Percentiles rank a stretch among this genome's conserved stretches.
Conservation (phyloP, 1,140 invertebrate species). For the Drosophila setifemur region DNA sequence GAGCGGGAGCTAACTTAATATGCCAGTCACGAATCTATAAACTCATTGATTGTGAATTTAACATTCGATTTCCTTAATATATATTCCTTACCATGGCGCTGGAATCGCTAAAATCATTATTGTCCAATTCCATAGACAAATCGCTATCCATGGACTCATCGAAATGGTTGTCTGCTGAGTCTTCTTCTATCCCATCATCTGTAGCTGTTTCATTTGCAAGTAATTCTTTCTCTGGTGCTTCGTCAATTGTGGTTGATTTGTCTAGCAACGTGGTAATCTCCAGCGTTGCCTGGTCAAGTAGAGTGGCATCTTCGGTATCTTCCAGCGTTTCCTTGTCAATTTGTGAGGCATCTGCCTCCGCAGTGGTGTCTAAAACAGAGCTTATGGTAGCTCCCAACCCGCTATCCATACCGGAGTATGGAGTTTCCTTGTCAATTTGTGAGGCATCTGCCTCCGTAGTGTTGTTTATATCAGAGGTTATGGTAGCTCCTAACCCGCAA, state of each 20-base stretch:
- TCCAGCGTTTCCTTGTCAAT: no score
- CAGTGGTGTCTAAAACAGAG: not conserved
- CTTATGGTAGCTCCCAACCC: not conserved
- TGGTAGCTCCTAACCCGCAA: not conserved
- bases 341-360: not conserved
- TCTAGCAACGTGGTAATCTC: not conserved
- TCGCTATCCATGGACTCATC: not conserved
- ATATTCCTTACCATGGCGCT: slow-evolving; percentile 1
- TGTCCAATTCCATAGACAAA: not conserved
- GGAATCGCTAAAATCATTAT: not conserved
- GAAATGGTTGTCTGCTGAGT: not conserved
- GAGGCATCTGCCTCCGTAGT: not conserved
- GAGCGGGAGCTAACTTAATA: slow-evolving; percentile 52
- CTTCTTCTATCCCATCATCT: not conserved
- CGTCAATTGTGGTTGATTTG: slow-evolving; percentile 1
- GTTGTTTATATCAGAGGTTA: not conserved
- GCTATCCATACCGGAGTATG: no score
- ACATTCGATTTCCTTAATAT: not conserved
- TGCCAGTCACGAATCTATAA: slow-evolving; percentile 71
- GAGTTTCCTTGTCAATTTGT: no score
- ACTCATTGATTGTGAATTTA: not conserved
- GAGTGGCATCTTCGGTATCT: not conserved
- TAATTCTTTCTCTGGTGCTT: not conserved
- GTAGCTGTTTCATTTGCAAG: not conserved
- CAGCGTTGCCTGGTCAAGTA: not conserved